A percentile compares a stretch with the other conserved stretches of the same genome.
phyloP scores from a whole-genome alignment of 64 coral and sea anemone species.

The Anthopleura sola region DNA sequence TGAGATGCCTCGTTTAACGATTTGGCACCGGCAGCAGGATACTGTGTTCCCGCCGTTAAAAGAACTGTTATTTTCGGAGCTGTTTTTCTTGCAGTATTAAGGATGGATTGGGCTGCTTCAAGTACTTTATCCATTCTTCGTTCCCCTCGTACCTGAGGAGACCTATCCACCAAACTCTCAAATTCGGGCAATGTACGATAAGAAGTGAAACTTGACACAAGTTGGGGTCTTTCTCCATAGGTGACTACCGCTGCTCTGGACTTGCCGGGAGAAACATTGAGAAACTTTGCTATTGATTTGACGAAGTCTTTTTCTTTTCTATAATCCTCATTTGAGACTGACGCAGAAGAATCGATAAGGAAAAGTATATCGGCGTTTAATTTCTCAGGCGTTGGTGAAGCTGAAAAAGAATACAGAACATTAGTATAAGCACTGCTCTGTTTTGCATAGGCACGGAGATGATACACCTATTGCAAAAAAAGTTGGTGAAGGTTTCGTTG shows the following conservation, averaged over 20 bases:
- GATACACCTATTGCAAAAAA: too few species aligned
- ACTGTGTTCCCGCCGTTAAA: constrained; percentile 48
- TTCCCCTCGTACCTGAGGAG: constrained; percentile 26
- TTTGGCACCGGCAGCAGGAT: neutral
- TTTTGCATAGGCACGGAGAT: too few species aligned
- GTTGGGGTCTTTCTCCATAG: constrained; percentile 46
- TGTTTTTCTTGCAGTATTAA: constrained; percentile 12
- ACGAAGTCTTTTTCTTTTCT: constrained; percentile 58
- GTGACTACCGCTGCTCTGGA: constrained; percentile 62
- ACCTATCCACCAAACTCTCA: neutral
- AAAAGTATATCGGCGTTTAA: constrained; percentile 68
- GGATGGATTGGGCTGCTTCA: constrained; percentile 18
- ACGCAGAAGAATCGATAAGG: constrained; percentile 56
- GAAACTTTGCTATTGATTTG: constrained; percentile 62
- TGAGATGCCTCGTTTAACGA: constrained; percentile 18
- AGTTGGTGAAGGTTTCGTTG: too few species aligned
- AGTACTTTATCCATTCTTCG: constrained; percentile 72
- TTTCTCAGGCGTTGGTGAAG: neutral
- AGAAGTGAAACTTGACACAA: neutral
- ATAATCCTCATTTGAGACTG: constrained; percentile 41
- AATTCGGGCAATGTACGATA: neutral
- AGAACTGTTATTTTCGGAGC: constrained; percentile 60
- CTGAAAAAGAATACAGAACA: neutral
- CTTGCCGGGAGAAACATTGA: constrained; percentile 40
- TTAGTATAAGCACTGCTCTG: too few species aligned